Evolutionary conservation across 2,113 vertebrate species (phyloP).

Genomic region (Pelobates fuscus): DNA sequence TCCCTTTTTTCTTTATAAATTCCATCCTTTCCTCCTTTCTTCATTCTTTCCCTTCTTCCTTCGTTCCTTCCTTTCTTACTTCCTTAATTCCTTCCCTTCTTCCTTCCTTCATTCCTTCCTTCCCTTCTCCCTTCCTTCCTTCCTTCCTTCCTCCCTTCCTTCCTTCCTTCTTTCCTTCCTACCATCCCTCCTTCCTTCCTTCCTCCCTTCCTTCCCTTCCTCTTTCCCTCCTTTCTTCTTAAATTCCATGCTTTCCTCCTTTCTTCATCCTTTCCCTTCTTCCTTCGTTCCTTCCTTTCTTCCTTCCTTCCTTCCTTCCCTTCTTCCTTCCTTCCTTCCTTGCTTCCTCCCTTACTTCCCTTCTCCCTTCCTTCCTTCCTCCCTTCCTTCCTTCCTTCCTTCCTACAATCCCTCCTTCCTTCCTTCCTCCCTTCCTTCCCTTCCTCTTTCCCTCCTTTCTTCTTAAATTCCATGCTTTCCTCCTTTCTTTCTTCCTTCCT

Average conservation of each 20-base stretch:
- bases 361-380: neutral
- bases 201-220: neutral
- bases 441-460: neutral
- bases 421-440: neutral
- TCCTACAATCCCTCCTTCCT: neutral
- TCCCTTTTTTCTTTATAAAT: neutral
- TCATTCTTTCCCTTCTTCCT: neutral
- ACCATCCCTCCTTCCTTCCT: neutral
- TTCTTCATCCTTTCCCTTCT: neutral
- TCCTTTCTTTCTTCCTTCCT: neutral
- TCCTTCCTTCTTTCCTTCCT: neutral
- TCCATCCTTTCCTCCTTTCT: neutral
- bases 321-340: slow-evolving; percentile 1
- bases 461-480: neutral
- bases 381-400: neutral
- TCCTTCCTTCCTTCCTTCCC: neutral
- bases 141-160: neutral
- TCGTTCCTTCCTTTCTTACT: neutral
- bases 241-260: neutral
- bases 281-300: neutral
- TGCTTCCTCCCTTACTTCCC: neutral
- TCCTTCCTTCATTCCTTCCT: neutral
- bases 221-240: neutral
- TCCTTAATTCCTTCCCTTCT: too few species aligned
- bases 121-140: neutral